Conservation (phyloP, 2,797 vertebrate genomes). For the Poecilia wingei region DNA sequence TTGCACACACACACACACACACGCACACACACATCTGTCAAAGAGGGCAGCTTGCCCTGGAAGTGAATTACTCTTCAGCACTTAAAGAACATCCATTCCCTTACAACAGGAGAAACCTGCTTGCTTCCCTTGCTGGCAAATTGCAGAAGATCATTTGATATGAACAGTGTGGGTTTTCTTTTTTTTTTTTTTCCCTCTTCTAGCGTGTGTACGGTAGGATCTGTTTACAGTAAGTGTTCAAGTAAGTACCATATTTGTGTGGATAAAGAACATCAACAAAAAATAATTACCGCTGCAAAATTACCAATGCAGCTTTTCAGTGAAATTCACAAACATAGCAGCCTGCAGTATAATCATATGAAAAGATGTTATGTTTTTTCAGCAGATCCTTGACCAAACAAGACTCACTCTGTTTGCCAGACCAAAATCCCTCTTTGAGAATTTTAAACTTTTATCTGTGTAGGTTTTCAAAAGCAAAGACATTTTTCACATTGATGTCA, state of each 20-base stretch:
- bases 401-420: background rate
- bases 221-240: conserved; percentile 12
- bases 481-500: background rate
- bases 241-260: conserved; percentile 57
- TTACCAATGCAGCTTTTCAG: background rate
- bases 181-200: background rate
- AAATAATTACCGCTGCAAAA: background rate
- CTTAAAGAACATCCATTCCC: conserved; percentile 76
- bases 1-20: conserved; percentile 62
- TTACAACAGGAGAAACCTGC: conserved; percentile 65
- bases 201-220: conserved; percentile 22
- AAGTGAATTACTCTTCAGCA: conserved; percentile 64
- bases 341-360: background rate
- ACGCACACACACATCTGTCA: conserved; percentile 67
- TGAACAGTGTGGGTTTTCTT: conserved; percentile 25
- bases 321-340: background rate
- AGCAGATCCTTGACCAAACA: background rate
- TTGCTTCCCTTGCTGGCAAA: conserved; percentile 67
- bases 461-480: background rate
- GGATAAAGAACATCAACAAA: conserved; percentile 45
- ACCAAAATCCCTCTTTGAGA: background rate
- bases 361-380: background rate
- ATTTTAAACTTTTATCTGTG: background rate
- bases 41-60: conserved; percentile 59
- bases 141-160: conserved; percentile 69